A percentile compares a stretch with the other conserved stretches of the same genome.
Evolutionary conservation across 1,140 invertebrate species (phyloP).

Genomic region (Sycophila sp.): DNA sequence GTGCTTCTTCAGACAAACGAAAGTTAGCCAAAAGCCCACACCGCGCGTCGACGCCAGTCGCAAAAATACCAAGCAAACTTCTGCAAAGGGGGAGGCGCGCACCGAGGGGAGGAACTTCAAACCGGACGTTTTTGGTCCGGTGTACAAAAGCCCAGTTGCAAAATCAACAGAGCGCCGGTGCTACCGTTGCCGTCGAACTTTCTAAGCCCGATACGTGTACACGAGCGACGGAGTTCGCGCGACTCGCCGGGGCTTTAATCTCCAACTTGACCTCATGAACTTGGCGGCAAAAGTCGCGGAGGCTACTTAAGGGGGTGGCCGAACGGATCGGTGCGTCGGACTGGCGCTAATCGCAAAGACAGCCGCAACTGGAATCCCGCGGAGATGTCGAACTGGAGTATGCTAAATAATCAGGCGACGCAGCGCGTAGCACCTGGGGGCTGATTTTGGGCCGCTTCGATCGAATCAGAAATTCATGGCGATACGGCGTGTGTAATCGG

Average conservation of each 20-base stretch:
- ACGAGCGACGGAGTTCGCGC: background rate
- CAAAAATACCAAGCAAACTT: background rate
- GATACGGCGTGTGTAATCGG: too few species aligned
- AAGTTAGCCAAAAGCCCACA: background rate
- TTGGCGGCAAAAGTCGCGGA: background rate
- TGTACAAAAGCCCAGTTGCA: background rate
- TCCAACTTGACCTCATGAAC: slow-evolving; percentile 40
- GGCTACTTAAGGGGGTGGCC: slow-evolving; percentile 23
- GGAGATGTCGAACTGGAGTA: background rate
- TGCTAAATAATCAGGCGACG: background rate
- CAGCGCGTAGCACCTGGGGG: background rate
- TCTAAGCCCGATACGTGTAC: background rate
- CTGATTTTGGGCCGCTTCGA: background rate
- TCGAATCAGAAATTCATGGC: background rate
- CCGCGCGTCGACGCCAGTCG: too few species aligned
- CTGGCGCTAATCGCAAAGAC: slow-evolving; percentile 47
- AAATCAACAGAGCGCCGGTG: slow-evolving; percentile 22
- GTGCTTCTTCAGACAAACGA: too few species aligned
- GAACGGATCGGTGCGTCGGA: slow-evolving; percentile 7
- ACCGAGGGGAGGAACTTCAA: too few species aligned
- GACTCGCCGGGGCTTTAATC: slow-evolving; percentile 22
- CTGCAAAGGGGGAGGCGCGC: background rate
- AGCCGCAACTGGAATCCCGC: slow-evolving; percentile 26
- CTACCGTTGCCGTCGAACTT: background rate
- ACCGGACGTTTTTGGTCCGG: background rate